phyloP scores from a whole-genome alignment of 2,888 invertebrate genomes.

The Ophioninae sp. region DNA sequence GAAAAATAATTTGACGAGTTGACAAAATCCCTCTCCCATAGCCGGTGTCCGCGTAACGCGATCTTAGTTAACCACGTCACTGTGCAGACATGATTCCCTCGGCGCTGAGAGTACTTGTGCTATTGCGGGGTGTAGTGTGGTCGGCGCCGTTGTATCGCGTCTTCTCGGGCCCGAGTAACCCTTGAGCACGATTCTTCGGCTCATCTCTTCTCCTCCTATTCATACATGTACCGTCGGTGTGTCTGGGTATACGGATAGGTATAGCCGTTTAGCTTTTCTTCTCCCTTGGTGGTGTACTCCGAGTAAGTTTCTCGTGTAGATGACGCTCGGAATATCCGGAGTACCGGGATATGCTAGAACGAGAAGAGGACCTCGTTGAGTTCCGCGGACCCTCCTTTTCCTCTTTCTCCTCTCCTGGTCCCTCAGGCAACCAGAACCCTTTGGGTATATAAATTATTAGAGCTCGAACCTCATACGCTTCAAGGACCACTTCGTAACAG shows the following conservation, averaged over 20 bases:
- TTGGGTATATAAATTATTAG: slow-evolving; percentile 79
- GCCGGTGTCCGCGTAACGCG: slow-evolving; percentile 22
- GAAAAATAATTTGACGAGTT: slow-evolving; percentile 55
- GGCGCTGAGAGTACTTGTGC: slow-evolving; percentile 72
- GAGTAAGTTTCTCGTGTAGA: slow-evolving; percentile 69
- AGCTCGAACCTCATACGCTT: slow-evolving; percentile 68
- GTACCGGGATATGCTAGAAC: slow-evolving; percentile 26
- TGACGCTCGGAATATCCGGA: slow-evolving; percentile 4
- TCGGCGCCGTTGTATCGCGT: slow-evolving; percentile 32
- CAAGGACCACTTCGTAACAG: slow-evolving; percentile 72
- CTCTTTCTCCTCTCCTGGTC: slow-evolving; percentile 6
- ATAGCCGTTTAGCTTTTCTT: slow-evolving; percentile 65
- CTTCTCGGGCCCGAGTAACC: slow-evolving; percentile 63
- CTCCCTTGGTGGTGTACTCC: slow-evolving; percentile 61
- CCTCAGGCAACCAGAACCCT: slow-evolving; percentile 59
- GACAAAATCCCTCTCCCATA: slow-evolving; percentile 46
- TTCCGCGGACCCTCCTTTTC: slow-evolving; percentile 59
- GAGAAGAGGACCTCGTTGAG: slow-evolving; percentile 54
- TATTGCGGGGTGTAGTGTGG: slow-evolving; percentile 52
- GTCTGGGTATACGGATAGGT: slow-evolving; percentile 19
- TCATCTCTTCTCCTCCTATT: slow-evolving; percentile 60
- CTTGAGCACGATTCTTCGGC: slow-evolving; percentile 75
- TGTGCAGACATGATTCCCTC: slow-evolving; percentile 68
- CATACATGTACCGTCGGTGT: neutral
- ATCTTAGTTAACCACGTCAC: slow-evolving; percentile 58